Base-by-base conservation (phyloP, 2,888 invertebrate genomes). In the Exocentrus adspersus region DNA sequence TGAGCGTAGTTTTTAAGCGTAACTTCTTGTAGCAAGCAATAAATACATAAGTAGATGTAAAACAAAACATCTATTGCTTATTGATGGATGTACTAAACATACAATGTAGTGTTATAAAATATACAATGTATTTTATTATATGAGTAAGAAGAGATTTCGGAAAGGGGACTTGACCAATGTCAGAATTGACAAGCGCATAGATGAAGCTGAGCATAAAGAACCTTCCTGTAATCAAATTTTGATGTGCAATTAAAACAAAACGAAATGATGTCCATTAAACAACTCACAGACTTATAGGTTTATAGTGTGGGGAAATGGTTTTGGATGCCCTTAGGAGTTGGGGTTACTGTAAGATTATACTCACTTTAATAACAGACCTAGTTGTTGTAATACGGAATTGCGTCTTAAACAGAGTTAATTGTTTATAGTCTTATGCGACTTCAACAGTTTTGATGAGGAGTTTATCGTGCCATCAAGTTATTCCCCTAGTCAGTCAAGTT, bases 221-320 rank as follows among this genome's bases (percentile, higher is more conserved):
- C 76, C 77, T 80, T 80, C 78, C 77, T 75, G 81, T 80, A 81
- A 82, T 81, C 80, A 82, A 82, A 82, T 79, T 82, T 82, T 81
- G 81, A 82, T 74, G 81, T 80, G 81, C 81, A 81, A 81, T 82
- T 82, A 81, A 82, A 81, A 80, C 81, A 81, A 81, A 81, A 81
- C 80, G 81, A 76, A 80, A 81, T 77, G 80, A 78, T 80, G 73
- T 79, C 77, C 79, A 80, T 82, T 80, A 81, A 81, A 76, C 72
- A 76, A 79, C 75, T 79, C 77, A 78, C 77, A 75, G 77, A 77
- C 77, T 79, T 78, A 79, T 78, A 77, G 76, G 76, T 80, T 79
- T 79, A 79, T 79, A 73, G 78, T 76, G 65, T 68, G 67, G 77
- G 75, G 73, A 68, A 71, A 69, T 69, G 73, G 65, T 62, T 62